These are phyloP conservation scores for Bergia puertoricense DNA, from an alignment of 92 coral and sea anemone genomes.

Conservation along the genomic window DNA sequence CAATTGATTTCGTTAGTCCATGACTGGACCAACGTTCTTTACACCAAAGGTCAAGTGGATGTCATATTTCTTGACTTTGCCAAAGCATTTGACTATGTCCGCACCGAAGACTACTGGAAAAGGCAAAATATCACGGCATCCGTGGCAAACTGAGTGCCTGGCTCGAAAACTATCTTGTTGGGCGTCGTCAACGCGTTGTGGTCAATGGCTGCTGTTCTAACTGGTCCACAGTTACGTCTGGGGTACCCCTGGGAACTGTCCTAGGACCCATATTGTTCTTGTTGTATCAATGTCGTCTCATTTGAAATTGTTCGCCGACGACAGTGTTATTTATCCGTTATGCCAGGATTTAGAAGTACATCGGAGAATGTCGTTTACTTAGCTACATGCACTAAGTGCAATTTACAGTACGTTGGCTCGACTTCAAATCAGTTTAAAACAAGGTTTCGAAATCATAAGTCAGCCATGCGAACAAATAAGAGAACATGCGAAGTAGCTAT, in stretches of 20 bases:
- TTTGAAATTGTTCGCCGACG: constrained; percentile 7
- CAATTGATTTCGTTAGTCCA: not conserved
- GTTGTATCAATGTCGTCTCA: not conserved
- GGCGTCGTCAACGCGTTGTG: not conserved
- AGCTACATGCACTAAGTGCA: no score
- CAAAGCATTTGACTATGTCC: not conserved
- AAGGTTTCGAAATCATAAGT: no score
- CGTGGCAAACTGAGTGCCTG: not conserved
- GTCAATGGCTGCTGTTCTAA: not conserved
- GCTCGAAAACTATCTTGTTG: not conserved
- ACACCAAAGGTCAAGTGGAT: not conserved
- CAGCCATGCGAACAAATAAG: no score
- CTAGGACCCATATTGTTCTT: not conserved
- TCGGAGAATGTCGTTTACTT: no score
- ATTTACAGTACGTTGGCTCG: no score
- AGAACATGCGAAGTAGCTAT: no score
- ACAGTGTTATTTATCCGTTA: not conserved
- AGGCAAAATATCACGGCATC: not conserved
- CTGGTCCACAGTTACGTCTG: not conserved
- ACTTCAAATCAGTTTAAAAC: no score
- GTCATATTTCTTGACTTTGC: not conserved
- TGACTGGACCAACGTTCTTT: not conserved
- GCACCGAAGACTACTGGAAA: not conserved
- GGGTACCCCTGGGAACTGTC: not conserved
- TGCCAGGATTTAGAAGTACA: no score